Evolutionary conservation across 1,140 invertebrate genomes (phyloP), one percentile per base, ranked within the genome.

Genomic region (Drosophila kepulauana): DNA sequence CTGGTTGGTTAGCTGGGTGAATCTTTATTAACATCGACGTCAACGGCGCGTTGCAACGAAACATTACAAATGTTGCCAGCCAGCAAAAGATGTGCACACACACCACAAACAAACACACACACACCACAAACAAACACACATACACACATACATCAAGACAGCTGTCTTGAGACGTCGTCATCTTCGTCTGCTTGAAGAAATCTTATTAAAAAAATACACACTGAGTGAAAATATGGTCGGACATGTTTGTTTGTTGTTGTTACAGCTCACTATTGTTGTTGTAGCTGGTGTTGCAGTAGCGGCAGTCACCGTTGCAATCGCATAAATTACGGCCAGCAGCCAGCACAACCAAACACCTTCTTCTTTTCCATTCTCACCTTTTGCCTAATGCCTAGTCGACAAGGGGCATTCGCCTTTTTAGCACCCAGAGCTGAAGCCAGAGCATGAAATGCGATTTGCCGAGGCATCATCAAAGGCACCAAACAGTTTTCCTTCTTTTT

Each of bases 271-370:
- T 62, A 58, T 54, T 52, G 62, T 3, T 65, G 11, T 43, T 65
- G 25, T 38, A 57, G 38, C 11, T 49, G 56, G 69, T 79, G 75
- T 66, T 87, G 79, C 82, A 77, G 71, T 88, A 87, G 79, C 82
- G 79, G 84, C 87, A 87, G 77, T 69, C 80, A 88, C 84, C 85
- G 85, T 88, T 88, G 85, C 85, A 88, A 88, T 89, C 85, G 85
- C 85, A 88, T 88, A 88, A 84, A 88, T 88, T 88, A 88, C 84
- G 69, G 58, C 51, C 68, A 72, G 69, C 77, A 76, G 68, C 49
- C 49, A 63, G 28, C 41, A 46, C 20, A 25, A 25, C 11, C 70
- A 41, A 38, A 41, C 66, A 3, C 15, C 41, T 30, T 13, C 28
- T 49, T 30, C 48, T 8, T 8, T 10, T 8, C 58, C 63, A 30